A percentile compares a stretch with the other conserved stretches of the same genome.
Conservation (phyloP, 2,797 vertebrate species). For the Hippopotamyrus pictus region DNA sequence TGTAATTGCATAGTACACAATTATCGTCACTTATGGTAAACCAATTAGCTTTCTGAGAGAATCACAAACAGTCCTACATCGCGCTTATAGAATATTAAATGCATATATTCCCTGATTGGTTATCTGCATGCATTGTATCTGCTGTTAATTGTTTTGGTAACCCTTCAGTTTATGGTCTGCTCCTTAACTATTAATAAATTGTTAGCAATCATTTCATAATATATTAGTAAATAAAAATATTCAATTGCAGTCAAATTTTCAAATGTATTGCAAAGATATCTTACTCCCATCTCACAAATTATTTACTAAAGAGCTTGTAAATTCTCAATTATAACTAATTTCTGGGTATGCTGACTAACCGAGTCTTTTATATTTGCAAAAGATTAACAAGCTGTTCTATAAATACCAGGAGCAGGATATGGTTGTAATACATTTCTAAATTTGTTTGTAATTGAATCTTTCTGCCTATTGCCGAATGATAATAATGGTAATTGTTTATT, state of each 20-base stretch:
- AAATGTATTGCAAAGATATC: not conserved
- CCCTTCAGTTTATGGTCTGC: not conserved
- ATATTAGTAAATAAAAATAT: not conserved
- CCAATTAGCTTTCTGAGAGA: not conserved
- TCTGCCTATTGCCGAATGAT: not conserved
- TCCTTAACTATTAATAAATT: not conserved
- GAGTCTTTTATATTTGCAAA: not conserved
- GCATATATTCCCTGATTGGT: not conserved
- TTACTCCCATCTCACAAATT: not conserved
- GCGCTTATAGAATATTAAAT: not conserved
- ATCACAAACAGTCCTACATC: not conserved
- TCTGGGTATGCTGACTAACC: not conserved
- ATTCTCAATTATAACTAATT: not conserved
- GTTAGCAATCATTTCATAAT: not conserved
- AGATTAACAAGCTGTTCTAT: not conserved
- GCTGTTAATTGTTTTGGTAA: not conserved
- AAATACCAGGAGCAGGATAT: not conserved
- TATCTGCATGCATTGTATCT: not conserved
- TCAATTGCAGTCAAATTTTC: not conserved
- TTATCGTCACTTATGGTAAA: not conserved
- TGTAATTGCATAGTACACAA: conserved; percentile 11
- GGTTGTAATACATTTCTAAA: not conserved
- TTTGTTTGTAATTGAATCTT: not conserved
- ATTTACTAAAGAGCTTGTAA: not conserved
- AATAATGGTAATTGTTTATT: not conserved